phyloP scores from a whole-genome alignment of 2,797 vertebrate species.

The Crax fasciolata region DNA sequence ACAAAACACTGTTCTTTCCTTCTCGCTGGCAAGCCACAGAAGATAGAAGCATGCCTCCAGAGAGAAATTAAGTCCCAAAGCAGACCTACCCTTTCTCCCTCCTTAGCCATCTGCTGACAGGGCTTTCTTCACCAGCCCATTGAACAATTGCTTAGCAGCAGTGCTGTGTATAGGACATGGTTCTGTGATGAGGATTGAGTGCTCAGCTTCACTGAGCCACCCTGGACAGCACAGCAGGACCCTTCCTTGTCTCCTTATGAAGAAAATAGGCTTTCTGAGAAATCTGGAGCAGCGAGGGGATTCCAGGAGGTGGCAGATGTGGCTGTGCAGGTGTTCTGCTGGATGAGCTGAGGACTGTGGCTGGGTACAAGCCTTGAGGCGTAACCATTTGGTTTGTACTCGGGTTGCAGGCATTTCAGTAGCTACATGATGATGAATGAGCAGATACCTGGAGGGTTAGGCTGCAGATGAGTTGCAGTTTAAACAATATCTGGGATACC shows the following conservation, averaged over 20 bases:
- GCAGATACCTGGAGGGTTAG: not conserved
- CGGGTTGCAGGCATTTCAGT: not conserved
- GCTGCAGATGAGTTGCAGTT: not conserved
- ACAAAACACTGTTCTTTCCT: not conserved
- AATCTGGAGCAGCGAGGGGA: not conserved
- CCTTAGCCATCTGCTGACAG: fast-evolving
- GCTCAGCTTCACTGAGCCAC: not conserved
- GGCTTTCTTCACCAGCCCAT: not conserved
- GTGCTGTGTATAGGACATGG: fast-evolving
- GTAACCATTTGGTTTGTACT: not conserved
- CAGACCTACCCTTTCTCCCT: not conserved
- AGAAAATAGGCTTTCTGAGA: not conserved
- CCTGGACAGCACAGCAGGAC: fast-evolving
- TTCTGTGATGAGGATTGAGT: not conserved
- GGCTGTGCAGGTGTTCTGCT: not conserved
- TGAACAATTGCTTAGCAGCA: fast-evolving
- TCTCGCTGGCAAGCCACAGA: not conserved
- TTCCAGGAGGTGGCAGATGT: not conserved
- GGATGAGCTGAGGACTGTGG: not conserved
- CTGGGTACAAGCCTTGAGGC: not conserved
- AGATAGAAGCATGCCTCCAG: not conserved
- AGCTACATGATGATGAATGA: not conserved
- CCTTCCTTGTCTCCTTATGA: not conserved
- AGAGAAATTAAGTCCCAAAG: not conserved
- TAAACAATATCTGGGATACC: not conserved